These are phyloP conservation scores for Ochotona curzoniae DNA, from an alignment of 2,113 vertebrate genomes.

Conservation along the genomic window DNA sequence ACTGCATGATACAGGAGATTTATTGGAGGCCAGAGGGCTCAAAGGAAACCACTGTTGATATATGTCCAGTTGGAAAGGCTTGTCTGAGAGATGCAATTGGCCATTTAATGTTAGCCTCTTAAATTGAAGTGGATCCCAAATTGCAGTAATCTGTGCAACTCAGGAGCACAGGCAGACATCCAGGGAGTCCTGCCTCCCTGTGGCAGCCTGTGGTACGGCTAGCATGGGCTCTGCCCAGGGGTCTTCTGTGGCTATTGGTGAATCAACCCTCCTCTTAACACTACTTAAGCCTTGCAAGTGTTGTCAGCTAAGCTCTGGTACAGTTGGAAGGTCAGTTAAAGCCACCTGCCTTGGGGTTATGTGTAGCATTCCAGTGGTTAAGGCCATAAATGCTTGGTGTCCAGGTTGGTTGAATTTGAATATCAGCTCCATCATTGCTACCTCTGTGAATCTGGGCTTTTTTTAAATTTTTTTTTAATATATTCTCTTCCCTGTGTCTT, in stretches of 20 bases:
- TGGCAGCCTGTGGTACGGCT: background rate
- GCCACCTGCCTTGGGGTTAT: background rate
- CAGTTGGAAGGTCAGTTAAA: background rate
- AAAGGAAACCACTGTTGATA: constrained; percentile 32
- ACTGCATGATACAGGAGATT: constrained; percentile 19
- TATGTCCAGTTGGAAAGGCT: constrained; percentile 21
- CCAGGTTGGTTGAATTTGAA: background rate
- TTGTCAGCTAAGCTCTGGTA: background rate
- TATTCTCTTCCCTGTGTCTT: background rate
- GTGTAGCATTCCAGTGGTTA: background rate
- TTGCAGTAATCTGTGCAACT: background rate
- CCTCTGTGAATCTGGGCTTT: background rate
- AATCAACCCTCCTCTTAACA: background rate
- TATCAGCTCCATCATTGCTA: background rate
- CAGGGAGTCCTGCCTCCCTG: background rate
- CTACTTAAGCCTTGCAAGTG: background rate
- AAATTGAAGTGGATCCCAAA: background rate
- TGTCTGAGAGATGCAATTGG: background rate
- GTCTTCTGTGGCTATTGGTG: background rate
- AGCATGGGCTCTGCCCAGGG: background rate
- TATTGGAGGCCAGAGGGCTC: constrained; percentile 46
- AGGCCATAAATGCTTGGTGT: background rate
- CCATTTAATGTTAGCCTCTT: background rate
- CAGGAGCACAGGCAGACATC: background rate
- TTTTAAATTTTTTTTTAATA: background rate